Evolutionary conservation across 2,113 vertebrate species (phyloP).

Genomic region (Dromiciops gliroides): DNA sequence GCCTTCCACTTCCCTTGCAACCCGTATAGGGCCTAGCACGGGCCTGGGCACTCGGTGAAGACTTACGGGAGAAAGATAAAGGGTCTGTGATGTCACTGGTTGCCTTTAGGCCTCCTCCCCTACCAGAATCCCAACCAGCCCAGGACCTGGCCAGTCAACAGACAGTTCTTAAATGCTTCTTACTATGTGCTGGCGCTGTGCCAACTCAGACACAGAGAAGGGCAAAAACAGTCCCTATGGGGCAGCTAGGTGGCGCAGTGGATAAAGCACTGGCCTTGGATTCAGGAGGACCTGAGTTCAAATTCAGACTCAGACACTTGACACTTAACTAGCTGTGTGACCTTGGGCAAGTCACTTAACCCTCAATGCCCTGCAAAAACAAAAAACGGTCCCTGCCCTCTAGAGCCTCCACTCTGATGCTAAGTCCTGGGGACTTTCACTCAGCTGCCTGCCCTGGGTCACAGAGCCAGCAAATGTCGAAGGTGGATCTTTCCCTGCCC

Average conservation of each 20-base stretch:
- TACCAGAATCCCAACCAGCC: background rate
- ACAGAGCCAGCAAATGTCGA: background rate
- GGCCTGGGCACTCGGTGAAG: background rate
- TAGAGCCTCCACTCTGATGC: background rate
- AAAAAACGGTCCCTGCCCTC: background rate
- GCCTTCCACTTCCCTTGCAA: too few species aligned
- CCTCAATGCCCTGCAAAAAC: too few species aligned
- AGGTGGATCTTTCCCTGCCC: background rate
- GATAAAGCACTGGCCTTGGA: too few species aligned
- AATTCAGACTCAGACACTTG: too few species aligned
- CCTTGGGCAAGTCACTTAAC: too few species aligned
- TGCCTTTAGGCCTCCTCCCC: background rate
- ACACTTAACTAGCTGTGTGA: too few species aligned
- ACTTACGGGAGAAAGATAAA: background rate
- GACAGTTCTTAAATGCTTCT: background rate
- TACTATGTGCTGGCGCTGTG: background rate
- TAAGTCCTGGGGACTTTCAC: background rate
- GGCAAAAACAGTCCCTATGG: background rate
- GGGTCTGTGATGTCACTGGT: fast-evolving
- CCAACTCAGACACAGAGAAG: background rate
- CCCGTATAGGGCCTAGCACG: background rate
- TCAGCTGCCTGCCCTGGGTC: background rate
- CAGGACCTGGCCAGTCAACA: background rate
- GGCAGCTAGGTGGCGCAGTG: too few species aligned
- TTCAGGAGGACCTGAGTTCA: too few species aligned